phyloP scores from a whole-genome alignment of 2,888 invertebrate species.

The Rhingia rostrata region DNA sequence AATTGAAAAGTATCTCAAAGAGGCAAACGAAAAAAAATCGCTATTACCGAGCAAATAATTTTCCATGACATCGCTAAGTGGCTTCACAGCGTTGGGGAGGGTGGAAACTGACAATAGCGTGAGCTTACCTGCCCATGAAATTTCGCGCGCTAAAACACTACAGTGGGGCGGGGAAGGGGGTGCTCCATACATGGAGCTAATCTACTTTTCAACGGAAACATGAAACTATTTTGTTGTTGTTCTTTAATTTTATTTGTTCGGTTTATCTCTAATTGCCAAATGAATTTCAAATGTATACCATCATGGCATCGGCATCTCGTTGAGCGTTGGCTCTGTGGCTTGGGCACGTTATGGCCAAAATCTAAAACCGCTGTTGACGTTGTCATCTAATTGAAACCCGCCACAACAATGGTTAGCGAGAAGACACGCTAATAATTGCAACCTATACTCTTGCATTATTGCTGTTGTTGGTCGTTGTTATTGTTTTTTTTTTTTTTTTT shows the following conservation, averaged over 20 bases:
- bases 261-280: conserved; percentile 31
- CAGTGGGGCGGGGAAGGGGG: background rate
- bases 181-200: conserved; percentile 35
- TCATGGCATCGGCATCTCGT: conserved; percentile 7
- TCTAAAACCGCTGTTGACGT: conserved; percentile 48
- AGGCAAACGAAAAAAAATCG: background rate
- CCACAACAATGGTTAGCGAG: conserved; percentile 35
- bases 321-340: background rate
- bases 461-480: conserved; percentile 5
- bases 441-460: conserved; percentile 27
- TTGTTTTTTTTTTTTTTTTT: conserved; percentile 5
- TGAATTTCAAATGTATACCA: conserved; percentile 15
- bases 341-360: conserved; percentile 29
- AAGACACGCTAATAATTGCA: conserved; percentile 43
- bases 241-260: conserved; percentile 18
- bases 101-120: conserved; percentile 36
- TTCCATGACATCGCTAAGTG: conserved; percentile 60
- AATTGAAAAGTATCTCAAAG: conserved; percentile 36
- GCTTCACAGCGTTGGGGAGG: conserved; percentile 14
- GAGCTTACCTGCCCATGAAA: conserved; percentile 65
- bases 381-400: conserved; percentile 52
- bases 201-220: conserved; percentile 50
- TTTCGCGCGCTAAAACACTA: conserved; percentile 20
- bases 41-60: conserved; percentile 39
- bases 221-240: conserved; percentile 28